Evolutionary conservation across 2,113 vertebrate species (phyloP), one percentile per base, ranked within the genome.

Genomic region (Nesospiza acunhae): DNA sequence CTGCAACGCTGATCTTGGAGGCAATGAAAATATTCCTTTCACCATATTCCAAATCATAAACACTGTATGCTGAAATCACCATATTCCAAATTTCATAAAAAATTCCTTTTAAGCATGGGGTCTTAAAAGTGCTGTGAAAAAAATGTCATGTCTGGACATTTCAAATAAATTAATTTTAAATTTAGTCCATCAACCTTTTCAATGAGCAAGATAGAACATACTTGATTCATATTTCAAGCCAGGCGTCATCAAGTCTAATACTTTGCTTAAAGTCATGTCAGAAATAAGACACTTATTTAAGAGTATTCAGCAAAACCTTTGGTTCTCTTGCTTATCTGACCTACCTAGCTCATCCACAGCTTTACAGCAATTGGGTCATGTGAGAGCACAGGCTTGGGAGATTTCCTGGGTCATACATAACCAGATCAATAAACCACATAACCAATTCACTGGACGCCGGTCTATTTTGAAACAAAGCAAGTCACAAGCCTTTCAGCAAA

Each of bases 391-490:
- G 49, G 92, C 75, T 15, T 58, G 41, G n/a, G 82, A 95, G 37
- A 23, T 69, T 58, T 94, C 55, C 92, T 83, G 46, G 33, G 79
- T 96, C 75, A 60, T 92, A 80, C 6, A 59, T 89, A 89, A 96
- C n/a, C 74, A 60, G 28, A 80, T 91, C 81, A 39, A 96, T 87
- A 95, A 91, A 66, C 62, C 74, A 55, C 74, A 60, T 87, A 67
- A 33, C 89, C 53, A 58, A 18, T 52, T 77, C 74, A 59, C 50
- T 74, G 70, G 67, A 73, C n/a, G 27, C 23, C 82, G 85, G 35
- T 49, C 39, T 85, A 5, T 90, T 94, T 87, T 91, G 87, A 93
- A 96, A 62, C 85, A 77, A 73, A 90, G 31, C 64, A 58, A 76
- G 39, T 64, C 82, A 91, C 46, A 90, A 89, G 73, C 69, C 73